These are phyloP conservation scores for Thereva unica DNA, from an alignment of 2,888 invertebrate genomes.

Conservation along the genomic window DNA sequence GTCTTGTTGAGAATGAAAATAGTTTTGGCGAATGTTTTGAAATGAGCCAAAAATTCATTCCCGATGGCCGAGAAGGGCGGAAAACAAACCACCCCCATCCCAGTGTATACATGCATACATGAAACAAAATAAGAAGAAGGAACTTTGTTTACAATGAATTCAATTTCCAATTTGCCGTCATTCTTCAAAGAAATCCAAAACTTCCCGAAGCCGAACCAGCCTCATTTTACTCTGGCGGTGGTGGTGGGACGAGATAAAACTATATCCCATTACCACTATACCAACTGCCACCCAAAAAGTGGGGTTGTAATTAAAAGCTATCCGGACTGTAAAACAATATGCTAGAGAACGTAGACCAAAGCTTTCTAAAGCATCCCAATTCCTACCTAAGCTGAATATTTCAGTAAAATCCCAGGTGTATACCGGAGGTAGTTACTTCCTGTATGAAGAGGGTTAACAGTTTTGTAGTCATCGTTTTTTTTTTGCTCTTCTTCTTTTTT, in stretches of 20 bases:
- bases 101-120: slow-evolving; percentile 6
- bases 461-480: too few species aligned
- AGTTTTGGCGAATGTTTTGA: background rate
- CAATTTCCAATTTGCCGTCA: slow-evolving; percentile 26
- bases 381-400: slow-evolving; percentile 5
- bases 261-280: too few species aligned
- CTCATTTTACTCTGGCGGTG: too few species aligned
- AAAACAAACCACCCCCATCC: slow-evolving; percentile 18
- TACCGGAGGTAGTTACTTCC: too few species aligned
- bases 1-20: background rate
- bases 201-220: slow-evolving; percentile 5
- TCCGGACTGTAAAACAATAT: slow-evolving; percentile 33
- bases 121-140: slow-evolving; percentile 12
- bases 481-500: too few species aligned
- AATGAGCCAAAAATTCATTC: slow-evolving; percentile 16
- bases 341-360: slow-evolving; percentile 7
- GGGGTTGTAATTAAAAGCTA: slow-evolving; percentile 31
- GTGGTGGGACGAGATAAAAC: too few species aligned
- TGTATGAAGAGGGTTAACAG: too few species aligned
- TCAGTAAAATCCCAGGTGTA: too few species aligned
- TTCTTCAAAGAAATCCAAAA: slow-evolving; percentile 29
- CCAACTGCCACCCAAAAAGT: slow-evolving; percentile 7
- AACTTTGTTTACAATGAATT: slow-evolving; percentile 14
- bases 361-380: slow-evolving; percentile 1
- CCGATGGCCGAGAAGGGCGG: too few species aligned